A percentile compares a stretch with the other conserved stretches of the same genome.
Evolutionary conservation across 2,797 vertebrate species (phyloP).

Genomic region (Coendou prehensilis): DNA sequence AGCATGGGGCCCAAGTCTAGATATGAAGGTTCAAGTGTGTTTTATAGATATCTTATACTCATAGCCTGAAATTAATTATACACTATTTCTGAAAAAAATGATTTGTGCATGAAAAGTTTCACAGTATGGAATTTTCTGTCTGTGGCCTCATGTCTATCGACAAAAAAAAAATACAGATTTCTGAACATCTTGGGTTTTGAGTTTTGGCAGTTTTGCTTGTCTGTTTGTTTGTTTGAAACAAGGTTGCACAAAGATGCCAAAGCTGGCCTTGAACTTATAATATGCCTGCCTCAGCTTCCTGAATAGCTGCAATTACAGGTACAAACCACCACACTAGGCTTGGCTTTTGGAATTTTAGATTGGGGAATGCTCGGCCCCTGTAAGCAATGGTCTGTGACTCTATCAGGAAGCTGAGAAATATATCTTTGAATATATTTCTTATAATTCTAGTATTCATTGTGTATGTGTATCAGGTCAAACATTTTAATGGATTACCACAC

Average conservation of each 20-base stretch:
- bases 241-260: background rate
- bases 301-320: background rate
- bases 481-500: background rate
- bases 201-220: background rate
- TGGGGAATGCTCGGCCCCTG: no score
- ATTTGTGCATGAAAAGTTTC: background rate
- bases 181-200: background rate
- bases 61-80: background rate
- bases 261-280: background rate
- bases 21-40: background rate
- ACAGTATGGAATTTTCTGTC: background rate
- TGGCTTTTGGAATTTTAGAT: background rate
- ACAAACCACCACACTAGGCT: fast-evolving
- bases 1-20: background rate
- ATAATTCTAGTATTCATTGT: background rate
- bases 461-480: background rate
- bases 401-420: no score
- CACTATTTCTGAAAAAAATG: background rate
- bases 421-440: background rate
- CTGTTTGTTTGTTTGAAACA: background rate
- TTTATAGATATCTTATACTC: background rate
- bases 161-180: background rate
- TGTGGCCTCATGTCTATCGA: background rate
- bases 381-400: fast-evolving
- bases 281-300: background rate